Base-by-base conservation (phyloP, 2,113 vertebrate species). In the Eulemur rufifrons region DNA sequence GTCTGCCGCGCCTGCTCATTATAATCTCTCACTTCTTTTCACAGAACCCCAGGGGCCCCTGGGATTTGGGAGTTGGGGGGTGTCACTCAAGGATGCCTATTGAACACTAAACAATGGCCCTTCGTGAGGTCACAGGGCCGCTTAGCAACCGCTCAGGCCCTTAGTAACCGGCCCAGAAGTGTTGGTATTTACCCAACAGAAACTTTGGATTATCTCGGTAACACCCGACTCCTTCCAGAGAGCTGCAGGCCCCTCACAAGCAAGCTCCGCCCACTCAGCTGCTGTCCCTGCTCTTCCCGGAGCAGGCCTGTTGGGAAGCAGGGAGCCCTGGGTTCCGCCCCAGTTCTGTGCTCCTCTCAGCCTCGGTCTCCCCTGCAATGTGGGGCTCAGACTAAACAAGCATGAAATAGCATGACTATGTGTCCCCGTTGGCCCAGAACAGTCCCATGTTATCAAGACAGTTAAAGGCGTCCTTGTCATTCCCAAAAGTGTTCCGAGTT, bases 111-210 rank as follows among this genome's bases (percentile, higher is more conserved):
- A 97, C 96, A 98, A 96, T 97, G 73, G 95, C 90, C 92, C 83
- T 86, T 95, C 97, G 78, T 92, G 97, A 97, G 97, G 96, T 97
- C 96, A 94, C n/a, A 27, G 20, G 1, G 93, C 94, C 23, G 2
- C 97, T 95, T 98, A 97, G 97, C 97, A 98, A 97, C 96, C 6
- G 3, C 94, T 95, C 66, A 92, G 95, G 91, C 94, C 94, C 97
- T 96, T 97, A 94, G 95, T 92, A 96, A 97, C 96, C 18, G 1
- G 92, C 84, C 78, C 89, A 90, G 89, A 91, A 93, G 92, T 83
- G 87, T 93, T 93, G 94, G 59, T 97, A 84, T 94, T 97, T 95
- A 96, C 85, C 94, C 96, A 95, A 64, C 12, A 92, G 92, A 95
- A 97, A 95, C 90, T 95, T 96, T 81, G 74, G 71, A 52, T 74